Evolutionary conservation across 2,888 invertebrate species (phyloP), one percentile per base, ranked within the genome.

Genomic region (Boloria selene): DNA sequence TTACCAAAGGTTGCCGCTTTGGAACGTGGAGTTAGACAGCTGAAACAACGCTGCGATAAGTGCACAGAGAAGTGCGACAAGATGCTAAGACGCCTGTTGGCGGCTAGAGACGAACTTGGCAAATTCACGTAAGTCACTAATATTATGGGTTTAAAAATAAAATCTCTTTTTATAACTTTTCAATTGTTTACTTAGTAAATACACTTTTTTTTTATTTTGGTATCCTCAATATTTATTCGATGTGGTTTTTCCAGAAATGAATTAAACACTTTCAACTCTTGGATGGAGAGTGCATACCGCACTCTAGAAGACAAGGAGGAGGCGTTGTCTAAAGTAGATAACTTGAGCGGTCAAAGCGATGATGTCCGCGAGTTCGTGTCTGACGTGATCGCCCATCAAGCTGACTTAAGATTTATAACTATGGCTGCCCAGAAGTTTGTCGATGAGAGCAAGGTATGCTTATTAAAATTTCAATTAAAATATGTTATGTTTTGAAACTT

Each of bases 381-480:
- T 71, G 98, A 98, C 86, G 97, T 99, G 3, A 98, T 98, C 79
- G 96, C 98, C 0, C 98, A 98, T 82, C 98, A 98, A 85, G 99
- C 98, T 0, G 99, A 99, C 87, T 90, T 98, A 42, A 93, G 98
- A 66, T 99, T 98, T 86, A 97, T 99, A 74, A 97, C 98, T 3
- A 98, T 98, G 97, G 96, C 98, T 1, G 98, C 98, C 1, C 98
- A 98, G 90, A 98, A 98, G 87, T 98, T 98, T 84, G 95, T 98
- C 26, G 98, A 98, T 78, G 98, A 98, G 88, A 97, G 98, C 84
- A 98, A 98, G 93, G 96, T 31, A 4, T 51, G n/a, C 3, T 49
- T 50, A 18, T 13, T 44, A 31, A 31, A 14, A 17, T 42, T 13
- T 3, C 13, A n/a, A 16, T 26, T 16, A 16, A 4, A 10, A 38